These are phyloP conservation scores for Gorsachius magnificus DNA, from an alignment of 2,797 vertebrate genomes.

Conservation along the genomic window DNA sequence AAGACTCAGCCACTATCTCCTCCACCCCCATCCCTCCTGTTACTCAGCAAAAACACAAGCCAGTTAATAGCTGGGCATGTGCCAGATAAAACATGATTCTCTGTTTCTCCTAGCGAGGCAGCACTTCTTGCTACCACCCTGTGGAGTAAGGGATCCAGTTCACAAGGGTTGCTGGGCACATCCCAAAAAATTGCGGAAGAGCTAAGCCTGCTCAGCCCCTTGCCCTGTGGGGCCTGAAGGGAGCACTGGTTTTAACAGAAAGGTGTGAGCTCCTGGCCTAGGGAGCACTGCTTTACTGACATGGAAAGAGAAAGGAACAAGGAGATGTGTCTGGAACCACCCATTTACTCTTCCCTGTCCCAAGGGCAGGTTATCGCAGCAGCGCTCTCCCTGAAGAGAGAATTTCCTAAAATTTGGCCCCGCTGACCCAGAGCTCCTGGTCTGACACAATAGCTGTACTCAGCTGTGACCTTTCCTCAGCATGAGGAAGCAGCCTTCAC, in stretches of 20 bases:
- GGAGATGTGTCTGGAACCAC: background rate
- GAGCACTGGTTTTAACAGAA: background rate
- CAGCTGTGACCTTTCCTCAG: background rate
- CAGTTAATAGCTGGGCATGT: background rate
- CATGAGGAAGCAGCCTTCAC: background rate
- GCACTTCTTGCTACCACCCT: background rate
- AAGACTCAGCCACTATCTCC: background rate
- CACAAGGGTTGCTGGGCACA: background rate
- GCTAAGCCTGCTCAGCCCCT: background rate
- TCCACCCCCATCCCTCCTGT: background rate
- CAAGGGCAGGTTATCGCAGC: background rate
- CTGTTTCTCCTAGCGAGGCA: background rate
- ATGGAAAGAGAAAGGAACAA: background rate
- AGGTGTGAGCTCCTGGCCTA: background rate
- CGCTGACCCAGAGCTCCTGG: background rate
- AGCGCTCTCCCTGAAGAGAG: background rate
- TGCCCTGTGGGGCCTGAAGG: background rate
- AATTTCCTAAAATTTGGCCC: background rate
- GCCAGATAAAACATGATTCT: background rate
- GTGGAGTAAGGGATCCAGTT: background rate
- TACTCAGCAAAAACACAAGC: constrained; percentile 22
- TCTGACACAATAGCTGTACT: background rate
- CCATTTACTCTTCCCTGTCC: background rate
- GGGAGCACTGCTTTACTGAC: background rate
- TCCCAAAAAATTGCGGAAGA: background rate